These are phyloP conservation scores for Harpagifer antarcticus DNA, from an alignment of 2,797 vertebrate species.

Conservation along the genomic window DNA sequence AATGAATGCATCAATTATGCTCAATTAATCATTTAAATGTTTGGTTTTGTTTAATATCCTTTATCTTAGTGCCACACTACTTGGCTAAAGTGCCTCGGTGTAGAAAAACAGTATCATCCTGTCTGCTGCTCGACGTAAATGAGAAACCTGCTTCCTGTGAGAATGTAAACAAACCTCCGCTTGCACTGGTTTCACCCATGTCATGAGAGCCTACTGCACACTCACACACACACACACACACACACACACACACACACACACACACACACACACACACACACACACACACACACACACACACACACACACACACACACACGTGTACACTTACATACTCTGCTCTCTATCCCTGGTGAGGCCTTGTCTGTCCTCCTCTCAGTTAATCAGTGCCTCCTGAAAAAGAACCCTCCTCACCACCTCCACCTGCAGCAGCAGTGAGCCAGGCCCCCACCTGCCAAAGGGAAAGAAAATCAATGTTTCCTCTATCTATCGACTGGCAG, in stretches of 20 bases:
- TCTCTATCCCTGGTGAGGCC: constrained; percentile 58
- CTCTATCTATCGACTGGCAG: constrained; percentile 75
- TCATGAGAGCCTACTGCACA: constrained; percentile 6
- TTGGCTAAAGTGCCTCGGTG: neutral
- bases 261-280: constrained; percentile 35
- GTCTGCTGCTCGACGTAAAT: constrained; percentile 15
- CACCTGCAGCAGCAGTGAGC: constrained; percentile 22
- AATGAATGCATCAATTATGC: constrained; percentile 15
- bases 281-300: constrained; percentile 34
- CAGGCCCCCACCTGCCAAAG: constrained; percentile 42
- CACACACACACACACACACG: no score
- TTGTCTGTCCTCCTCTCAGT: constrained; percentile 66
- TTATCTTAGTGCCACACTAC: neutral
- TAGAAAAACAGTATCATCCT: constrained; percentile 8
- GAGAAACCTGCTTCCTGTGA: constrained; percentile 61
- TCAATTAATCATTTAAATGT: constrained; percentile 14
- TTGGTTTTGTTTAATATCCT: constrained; percentile 36
- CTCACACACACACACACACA: constrained; percentile 29
- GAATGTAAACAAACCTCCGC: constrained; percentile 69
- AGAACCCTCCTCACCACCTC: constrained; percentile 33
- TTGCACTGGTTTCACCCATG: constrained; percentile 34
- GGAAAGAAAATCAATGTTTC: constrained; percentile 79
- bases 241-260: constrained; percentile 32
- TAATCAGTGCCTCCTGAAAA: constrained; percentile 81
- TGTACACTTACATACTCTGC: constrained; percentile 15